Base-by-base conservation (phyloP, 2,797 vertebrate species). In the Microctenopoma steveboyesi region DNA sequence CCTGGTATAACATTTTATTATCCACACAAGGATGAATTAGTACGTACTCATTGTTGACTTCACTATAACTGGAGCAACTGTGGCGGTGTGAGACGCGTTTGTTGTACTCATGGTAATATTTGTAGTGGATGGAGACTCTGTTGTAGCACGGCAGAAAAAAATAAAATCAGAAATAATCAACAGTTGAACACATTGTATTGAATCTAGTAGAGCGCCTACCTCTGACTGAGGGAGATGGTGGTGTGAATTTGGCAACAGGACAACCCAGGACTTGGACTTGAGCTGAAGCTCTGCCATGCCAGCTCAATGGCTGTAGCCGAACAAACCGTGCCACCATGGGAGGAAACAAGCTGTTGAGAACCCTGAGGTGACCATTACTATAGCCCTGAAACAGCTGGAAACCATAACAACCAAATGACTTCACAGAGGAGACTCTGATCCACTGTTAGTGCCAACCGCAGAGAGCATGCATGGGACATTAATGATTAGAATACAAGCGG, bases 311-410 rank as follows among this genome's bases (percentile, higher is more conserved):
- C 7, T 82, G 85, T 39, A 97, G 45, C 2, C 93, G 94, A 35
- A 96, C 5, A 43, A 94, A 96, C 33, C 95, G 95, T 22, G 94
- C 90, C 16, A 93, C 10, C 9, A 93, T 83, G 0, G 94, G 64
- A n/a, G 96, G 95, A 64, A 95, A 88, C 59, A 97, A 83, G 72
- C 93, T 91, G 0, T 96, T 96, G 74, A 91, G 91, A 15, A 93
- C 95, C 37, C 79, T 78, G 28, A 88, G 79, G 3, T 88, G 88
- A 35, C 92, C 94, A 10, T 96, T 88, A 0, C 72, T 33, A 5
- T 94, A 94, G 6, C 95, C 94, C 82, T 91, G 88, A 82, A 97
- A 96, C 79, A 96, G 81, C 96, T 97, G 73, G 22, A 40, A 61
- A 74, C 51, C 58, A 76, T 18, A 30, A 56, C 54, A 70, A 67